phyloP scores from a whole-genome alignment of 2,113 vertebrate species.

The Mellivora capensis region DNA sequence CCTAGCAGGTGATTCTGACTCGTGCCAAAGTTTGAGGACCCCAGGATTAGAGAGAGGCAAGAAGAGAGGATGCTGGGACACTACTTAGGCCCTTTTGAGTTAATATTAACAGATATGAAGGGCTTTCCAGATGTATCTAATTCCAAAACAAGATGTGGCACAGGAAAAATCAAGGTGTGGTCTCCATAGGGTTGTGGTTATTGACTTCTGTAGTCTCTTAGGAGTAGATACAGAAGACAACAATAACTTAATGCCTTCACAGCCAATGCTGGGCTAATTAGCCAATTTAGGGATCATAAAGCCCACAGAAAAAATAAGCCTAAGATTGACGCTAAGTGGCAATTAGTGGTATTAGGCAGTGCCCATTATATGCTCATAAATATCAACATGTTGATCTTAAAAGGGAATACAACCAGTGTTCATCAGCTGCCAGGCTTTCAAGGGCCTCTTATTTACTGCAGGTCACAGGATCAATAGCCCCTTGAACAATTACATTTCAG shows the following conservation, averaged over 20 bases:
- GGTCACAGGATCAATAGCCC: neutral
- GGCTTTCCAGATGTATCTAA: neutral
- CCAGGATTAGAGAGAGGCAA: neutral
- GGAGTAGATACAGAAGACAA: neutral
- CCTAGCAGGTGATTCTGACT: neutral
- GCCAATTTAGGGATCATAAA: neutral
- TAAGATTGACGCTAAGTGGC: neutral
- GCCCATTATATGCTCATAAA: neutral
- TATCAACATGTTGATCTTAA: neutral
- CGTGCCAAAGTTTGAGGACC: neutral
- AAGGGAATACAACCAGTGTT: neutral
- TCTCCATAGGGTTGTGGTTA: neutral
- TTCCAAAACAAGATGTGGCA: neutral
- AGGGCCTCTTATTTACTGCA: neutral
- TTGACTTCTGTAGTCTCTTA: neutral
- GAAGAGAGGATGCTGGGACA: neutral
- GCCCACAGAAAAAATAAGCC: neutral
- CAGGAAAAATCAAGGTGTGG: neutral
- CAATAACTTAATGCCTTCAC: neutral
- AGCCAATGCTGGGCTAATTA: neutral
- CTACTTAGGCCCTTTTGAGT: neutral
- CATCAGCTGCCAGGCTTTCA: neutral
- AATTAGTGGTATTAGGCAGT: neutral
- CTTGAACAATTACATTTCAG: neutral
- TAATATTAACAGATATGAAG: neutral